These are phyloP conservation scores for Brachionus paranguensis DNA, from an alignment of 1,140 invertebrate genomes.

Conservation along the genomic window DNA sequence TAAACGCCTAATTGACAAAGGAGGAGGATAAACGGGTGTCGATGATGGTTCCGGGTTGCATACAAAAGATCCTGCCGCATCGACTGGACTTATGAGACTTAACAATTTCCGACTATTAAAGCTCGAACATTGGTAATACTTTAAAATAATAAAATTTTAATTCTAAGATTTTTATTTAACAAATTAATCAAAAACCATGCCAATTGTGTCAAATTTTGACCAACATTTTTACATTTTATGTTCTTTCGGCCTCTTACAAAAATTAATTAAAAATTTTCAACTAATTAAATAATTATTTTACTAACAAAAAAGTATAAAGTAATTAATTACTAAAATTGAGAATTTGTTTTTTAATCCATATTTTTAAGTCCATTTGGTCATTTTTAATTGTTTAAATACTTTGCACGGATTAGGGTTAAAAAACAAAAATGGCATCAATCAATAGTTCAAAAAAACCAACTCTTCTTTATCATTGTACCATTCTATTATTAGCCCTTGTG, in stretches of 20 bases:
- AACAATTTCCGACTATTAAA: background rate
- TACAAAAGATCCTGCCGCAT: slow-evolving; percentile 44
- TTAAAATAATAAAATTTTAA: background rate
- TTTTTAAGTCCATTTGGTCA: too few relatives aligned
- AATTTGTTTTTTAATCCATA: background rate
- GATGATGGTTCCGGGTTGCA: slow-evolving; percentile 42
- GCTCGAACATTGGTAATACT: background rate
- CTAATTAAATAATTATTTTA: background rate
- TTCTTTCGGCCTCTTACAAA: background rate
- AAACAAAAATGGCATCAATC: too few relatives aligned
- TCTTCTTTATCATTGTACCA: too few relatives aligned
- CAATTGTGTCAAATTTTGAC: background rate
- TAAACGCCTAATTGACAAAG: slow-evolving; percentile 35
- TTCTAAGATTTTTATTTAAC: background rate
- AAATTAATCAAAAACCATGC: background rate
- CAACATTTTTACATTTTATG: background rate
- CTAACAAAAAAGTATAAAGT: too few relatives aligned
- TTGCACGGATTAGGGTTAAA: too few relatives aligned
- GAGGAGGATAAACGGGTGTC: background rate
- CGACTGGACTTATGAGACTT: slow-evolving; percentile 44
- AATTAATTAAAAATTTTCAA: background rate
- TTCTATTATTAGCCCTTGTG: too few relatives aligned
- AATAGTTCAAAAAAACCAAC: too few relatives aligned
- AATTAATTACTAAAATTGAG: background rate
- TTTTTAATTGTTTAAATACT: too few relatives aligned